Base-by-base conservation (phyloP, 1,140 invertebrate species). In the Ruditapes philippinarum region DNA sequence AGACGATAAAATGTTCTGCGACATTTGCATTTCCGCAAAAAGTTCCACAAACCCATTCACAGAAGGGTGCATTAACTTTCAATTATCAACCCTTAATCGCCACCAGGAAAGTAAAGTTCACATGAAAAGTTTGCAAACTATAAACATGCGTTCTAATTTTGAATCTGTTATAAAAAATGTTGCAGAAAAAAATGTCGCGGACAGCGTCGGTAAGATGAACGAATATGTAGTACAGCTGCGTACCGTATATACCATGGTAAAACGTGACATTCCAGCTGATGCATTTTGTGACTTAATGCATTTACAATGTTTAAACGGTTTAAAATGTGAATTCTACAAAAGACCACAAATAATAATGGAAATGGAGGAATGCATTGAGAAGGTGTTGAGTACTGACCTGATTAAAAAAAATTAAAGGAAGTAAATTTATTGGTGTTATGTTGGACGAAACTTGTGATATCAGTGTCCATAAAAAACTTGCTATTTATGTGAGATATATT, bases 391-490 rank as follows among this genome's bases (percentile, higher is more conserved):
- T n/a, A 36, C n/a, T 40, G 33, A 38, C 2, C 7, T 2, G 5
- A 42, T 74, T 42, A 38, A 74, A n/a, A 74, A 74, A 22, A 22
- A 42, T 74, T 5, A 40, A 28, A 0, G 25, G 12, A 14, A 42
- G 40, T n/a, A 11, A 7, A 11, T 74, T 11, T 42, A 22, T 74
- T 2, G 70, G 70, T 42, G 25, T 42, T 17, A 74, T 74, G 70
- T 11, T 74, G 25, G 70, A 74, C 36, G 38, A 74, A 45, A 74
- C 70, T 1, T 74, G 70, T 17, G 36, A 74, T 42, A 74, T 74
- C 5, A 42, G 38, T 5, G 19, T 74, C 22, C 4, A 74, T 0
- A 74, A 74, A 42, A 74, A 74, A 45, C 70, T 74, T 42, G 70
- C 45, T 11, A 42, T 74, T 36, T 74, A 74, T 17, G 45, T 74